Evolutionary conservation across 2,888 invertebrate genomes (phyloP).

Genomic region (Sphaerophoria rueppellii): DNA sequence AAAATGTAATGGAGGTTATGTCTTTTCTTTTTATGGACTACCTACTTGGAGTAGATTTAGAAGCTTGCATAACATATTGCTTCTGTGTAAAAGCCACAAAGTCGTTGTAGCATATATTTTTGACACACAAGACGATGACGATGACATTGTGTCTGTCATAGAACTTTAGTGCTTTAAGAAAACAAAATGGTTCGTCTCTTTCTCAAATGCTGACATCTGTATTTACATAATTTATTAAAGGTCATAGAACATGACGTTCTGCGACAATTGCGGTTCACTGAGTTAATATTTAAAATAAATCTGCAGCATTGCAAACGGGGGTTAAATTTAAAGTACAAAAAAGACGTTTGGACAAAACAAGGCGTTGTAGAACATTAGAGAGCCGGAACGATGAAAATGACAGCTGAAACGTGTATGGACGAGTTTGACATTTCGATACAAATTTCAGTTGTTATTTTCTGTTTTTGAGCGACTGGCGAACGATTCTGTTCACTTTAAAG

Average conservation of each 20-base stretch:
- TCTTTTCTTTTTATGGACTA: background rate
- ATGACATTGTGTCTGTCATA: conserved; percentile 1
- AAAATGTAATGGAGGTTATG: background rate
- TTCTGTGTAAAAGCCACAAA: conserved; percentile 1
- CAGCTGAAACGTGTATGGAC: no score
- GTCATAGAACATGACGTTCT: conserved; percentile 46
- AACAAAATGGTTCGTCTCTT: conserved; percentile 4
- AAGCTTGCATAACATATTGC: background rate
- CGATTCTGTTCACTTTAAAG: no score
- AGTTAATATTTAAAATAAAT: background rate
- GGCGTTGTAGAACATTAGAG: background rate
- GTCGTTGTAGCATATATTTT: background rate
- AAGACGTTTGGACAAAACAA: background rate
- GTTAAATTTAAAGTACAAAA: background rate
- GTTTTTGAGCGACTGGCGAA: no score
- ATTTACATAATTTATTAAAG: conserved; percentile 63
- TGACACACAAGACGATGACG: background rate
- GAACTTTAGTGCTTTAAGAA: background rate
- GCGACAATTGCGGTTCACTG: conserved; percentile 35
- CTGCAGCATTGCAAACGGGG: conserved; percentile 11
- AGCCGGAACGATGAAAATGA: background rate
- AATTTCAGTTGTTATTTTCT: no score
- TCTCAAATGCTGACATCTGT: conserved; percentile 28
- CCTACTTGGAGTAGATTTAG: background rate
- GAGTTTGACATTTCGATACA: no score